Percentiles rank a stretch among this genome's conserved stretches.
Evolutionary conservation across 2,113 vertebrate genomes (phyloP).

Genomic region (Atlantisia rogersi): DNA sequence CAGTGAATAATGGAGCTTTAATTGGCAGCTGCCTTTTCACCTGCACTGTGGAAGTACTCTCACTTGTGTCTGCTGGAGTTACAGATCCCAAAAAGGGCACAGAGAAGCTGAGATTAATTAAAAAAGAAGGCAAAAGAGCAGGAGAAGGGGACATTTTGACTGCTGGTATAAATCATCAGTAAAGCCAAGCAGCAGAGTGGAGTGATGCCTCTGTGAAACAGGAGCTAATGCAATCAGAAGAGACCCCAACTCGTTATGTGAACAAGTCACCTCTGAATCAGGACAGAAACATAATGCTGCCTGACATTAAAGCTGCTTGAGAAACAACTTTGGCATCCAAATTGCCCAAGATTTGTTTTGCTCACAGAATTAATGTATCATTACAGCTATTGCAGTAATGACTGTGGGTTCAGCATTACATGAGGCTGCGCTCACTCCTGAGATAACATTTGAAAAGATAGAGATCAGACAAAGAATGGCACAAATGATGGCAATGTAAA

Average conservation of each 20-base stretch:
- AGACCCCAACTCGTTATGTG: background rate
- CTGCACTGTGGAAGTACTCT: background rate
- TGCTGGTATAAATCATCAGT: slow-evolving; percentile 28
- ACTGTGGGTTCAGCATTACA: fast-evolving
- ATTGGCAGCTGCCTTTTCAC: slow-evolving; percentile 54
- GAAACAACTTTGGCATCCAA: background rate
- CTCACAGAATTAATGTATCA: background rate
- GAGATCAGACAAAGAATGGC: background rate
- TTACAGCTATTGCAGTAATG: background rate
- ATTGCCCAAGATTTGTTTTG: background rate
- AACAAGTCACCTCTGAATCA: background rate
- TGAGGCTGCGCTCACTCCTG: background rate
- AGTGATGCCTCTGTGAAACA: background rate
- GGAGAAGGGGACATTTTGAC: background rate
- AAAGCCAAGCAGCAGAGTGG: background rate
- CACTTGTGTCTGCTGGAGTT: background rate
- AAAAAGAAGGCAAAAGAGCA: background rate
- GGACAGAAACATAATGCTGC: background rate
- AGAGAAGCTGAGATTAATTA: background rate
- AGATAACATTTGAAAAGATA: background rate
- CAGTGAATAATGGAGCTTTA: slow-evolving; percentile 48
- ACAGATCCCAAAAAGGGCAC: background rate
- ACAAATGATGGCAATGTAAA: background rate
- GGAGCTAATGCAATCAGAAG: background rate
- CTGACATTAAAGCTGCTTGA: background rate